Evolutionary conservation across 2,888 invertebrate species (phyloP).

Genomic region (Cryptophagus acutangulus): DNA sequence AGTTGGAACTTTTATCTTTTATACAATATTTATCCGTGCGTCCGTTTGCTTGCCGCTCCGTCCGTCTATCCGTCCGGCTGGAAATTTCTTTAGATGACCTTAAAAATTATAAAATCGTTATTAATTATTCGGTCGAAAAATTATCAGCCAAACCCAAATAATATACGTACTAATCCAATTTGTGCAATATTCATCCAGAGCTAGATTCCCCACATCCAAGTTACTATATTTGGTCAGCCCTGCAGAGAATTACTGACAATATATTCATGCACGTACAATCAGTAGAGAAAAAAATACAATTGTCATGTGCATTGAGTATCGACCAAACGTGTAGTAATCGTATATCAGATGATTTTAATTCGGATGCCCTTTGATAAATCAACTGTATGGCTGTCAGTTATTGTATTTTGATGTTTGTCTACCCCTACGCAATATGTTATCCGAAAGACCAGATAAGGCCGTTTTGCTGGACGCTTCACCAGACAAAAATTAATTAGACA

Average conservation of each 20-base stretch:
- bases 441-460: slow-evolving; percentile 36
- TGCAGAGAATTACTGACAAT: slow-evolving; percentile 27
- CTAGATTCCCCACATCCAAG: neutral
- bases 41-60: no score
- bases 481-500: slow-evolving; percentile 25
- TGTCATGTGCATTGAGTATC: slow-evolving; percentile 38
- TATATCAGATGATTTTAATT: slow-evolving; percentile 22
- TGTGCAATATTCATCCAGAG: neutral
- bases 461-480: slow-evolving; percentile 20
- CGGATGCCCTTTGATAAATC: slow-evolving; percentile 17
- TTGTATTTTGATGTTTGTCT: slow-evolving; percentile 45
- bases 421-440: slow-evolving; percentile 44
- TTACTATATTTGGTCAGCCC: slow-evolving; percentile 24
- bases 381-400: slow-evolving; percentile 34
- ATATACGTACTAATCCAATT: neutral
- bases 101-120: neutral
- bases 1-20: no score
- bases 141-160: no score
- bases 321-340: slow-evolving; percentile 29
- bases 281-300: slow-evolving; percentile 42
- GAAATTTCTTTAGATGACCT: no score
- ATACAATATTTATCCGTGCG: no score
- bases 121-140: neutral
- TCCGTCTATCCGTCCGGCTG: no score
- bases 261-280: slow-evolving; percentile 32